phyloP scores from a whole-genome alignment of 2,888 invertebrate genomes.

The Odontocerum albicorne region DNA sequence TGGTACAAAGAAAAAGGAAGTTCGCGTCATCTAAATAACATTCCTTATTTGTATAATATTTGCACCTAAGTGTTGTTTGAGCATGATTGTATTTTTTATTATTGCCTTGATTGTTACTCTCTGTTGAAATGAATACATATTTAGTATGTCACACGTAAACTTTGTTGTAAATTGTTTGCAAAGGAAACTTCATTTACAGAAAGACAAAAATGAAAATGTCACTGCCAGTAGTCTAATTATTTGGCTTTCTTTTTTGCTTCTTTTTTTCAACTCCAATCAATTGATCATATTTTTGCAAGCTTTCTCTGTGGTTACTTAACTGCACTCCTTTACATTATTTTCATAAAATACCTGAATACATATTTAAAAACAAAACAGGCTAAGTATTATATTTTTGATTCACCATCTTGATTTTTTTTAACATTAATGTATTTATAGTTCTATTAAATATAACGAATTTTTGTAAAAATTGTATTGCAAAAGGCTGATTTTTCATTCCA shows the following conservation, averaged over 20 bases:
- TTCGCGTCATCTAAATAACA: slow-evolving; percentile 21
- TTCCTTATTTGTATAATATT: slow-evolving; percentile 31
- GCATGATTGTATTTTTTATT: slow-evolving; percentile 33
- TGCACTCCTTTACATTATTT: too few species aligned
- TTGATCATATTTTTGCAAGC: neutral
- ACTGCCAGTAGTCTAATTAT: slow-evolving; percentile 21
- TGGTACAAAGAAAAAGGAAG: slow-evolving; percentile 3
- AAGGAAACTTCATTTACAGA: neutral
- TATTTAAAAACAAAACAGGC: too few species aligned
- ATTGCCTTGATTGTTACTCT: slow-evolving; percentile 24
- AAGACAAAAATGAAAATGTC: slow-evolving; percentile 3
- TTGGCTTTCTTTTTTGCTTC: neutral
- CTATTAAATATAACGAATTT: neutral
- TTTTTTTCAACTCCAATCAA: neutral
- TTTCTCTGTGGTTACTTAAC: too few species aligned
- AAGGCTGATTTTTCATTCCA: neutral
- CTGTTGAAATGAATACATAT: slow-evolving; percentile 3
- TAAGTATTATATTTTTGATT: too few species aligned
- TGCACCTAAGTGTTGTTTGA: slow-evolving; percentile 34
- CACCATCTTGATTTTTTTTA: too few species aligned
- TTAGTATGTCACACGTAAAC: slow-evolving; percentile 10
- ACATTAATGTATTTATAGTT: neutral
- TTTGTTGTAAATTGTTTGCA: slow-evolving; percentile 1
- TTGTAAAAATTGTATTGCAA: neutral
- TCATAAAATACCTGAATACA: too few species aligned